A percentile compares a stretch with the other conserved stretches of the same genome.
Conservation (phyloP, 2,888 invertebrate species). For the Xestia c-nigrum region DNA sequence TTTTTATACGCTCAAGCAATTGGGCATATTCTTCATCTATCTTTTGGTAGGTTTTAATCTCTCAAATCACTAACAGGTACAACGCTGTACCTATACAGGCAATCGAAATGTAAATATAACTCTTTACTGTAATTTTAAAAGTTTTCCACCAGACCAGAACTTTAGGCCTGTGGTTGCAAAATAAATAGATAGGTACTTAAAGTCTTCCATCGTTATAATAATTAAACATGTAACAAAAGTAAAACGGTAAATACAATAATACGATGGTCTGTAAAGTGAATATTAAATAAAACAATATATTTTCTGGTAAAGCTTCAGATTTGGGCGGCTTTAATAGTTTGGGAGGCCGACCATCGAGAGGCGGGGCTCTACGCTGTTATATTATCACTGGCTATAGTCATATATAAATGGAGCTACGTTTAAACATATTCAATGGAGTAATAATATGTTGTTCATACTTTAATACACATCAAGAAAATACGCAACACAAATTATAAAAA, state of each 20-base stretch:
- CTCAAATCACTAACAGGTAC: too few relatives aligned
- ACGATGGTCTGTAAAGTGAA: background rate
- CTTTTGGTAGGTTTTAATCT: background rate
- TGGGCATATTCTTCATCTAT: background rate
- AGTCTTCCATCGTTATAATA: background rate
- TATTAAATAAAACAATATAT: slow-evolving; percentile 20
- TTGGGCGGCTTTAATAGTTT: slow-evolving; percentile 68
- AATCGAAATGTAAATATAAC: background rate
- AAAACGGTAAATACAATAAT: background rate
- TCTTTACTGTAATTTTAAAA: background rate
- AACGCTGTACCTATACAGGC: too few relatives aligned
- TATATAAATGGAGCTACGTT: background rate
- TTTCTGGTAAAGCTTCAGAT: slow-evolving; percentile 24
- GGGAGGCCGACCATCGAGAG: slow-evolving; percentile 58
- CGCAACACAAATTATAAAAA: too few relatives aligned
- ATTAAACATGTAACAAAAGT: background rate
- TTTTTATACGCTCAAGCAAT: background rate
- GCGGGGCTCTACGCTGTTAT: slow-evolving; percentile 40
- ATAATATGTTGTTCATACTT: background rate
- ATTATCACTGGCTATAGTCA: slow-evolving; percentile 19
- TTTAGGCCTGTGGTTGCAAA: background rate
- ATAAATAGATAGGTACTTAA: background rate
- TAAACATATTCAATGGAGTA: background rate
- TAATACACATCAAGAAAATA: background rate
- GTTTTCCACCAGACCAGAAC: background rate